Evolutionary conservation across 2,888 invertebrate species (phyloP).

Genomic region (Leptinotarsa rubiginosa): DNA sequence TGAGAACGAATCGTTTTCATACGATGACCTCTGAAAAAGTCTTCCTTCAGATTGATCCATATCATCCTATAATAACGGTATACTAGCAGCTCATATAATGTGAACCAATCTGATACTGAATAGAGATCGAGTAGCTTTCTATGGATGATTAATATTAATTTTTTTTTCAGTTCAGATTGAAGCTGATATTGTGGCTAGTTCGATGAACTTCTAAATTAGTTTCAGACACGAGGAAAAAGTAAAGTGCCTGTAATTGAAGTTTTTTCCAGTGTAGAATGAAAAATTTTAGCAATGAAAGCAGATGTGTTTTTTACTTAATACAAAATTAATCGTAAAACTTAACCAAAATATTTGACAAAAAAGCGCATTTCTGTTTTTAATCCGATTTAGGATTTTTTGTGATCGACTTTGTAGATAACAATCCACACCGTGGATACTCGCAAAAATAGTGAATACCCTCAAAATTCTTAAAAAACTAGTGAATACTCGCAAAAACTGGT

Average conservation of each 20-base stretch:
- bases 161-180: constrained; percentile 9
- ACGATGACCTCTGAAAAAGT: neutral
- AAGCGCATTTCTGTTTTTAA: too few relatives aligned
- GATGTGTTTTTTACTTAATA: too few relatives aligned
- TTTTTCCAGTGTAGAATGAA: neutral
- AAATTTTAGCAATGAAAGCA: neutral
- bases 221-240: neutral
- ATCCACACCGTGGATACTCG: too few relatives aligned
- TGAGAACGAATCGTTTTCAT: neutral
- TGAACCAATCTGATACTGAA: neutral
- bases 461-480: too few relatives aligned
- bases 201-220: neutral
- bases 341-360: too few relatives aligned
- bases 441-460: too few relatives aligned
- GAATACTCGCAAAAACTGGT: too few relatives aligned
- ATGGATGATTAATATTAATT: constrained; percentile 9
- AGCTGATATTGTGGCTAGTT: neutral
- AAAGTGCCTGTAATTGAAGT: neutral
- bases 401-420: too few relatives aligned
- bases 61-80: neutral
- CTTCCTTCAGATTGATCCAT: neutral
- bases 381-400: too few relatives aligned
- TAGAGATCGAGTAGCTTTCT: constrained; percentile 12
- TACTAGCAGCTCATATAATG: neutral
- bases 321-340: too few relatives aligned